phyloP scores from a whole-genome alignment of 2,797 vertebrate species.

The Cebuella pygmaea region DNA sequence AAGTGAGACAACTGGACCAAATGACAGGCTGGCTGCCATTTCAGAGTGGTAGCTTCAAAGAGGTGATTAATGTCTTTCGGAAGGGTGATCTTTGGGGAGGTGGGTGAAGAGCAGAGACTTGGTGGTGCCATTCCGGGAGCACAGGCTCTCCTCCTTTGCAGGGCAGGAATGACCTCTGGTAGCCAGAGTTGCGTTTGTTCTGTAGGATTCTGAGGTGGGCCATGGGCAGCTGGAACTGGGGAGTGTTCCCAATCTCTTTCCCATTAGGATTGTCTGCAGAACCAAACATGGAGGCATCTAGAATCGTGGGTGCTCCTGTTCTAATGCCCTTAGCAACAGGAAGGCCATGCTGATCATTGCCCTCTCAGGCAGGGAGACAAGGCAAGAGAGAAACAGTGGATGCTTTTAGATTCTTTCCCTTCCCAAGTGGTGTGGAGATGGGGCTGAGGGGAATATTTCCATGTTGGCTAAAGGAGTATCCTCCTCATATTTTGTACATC shows the following conservation, averaged over 20 bases:
- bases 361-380: neutral
- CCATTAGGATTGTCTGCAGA: neutral
- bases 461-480: constrained; percentile 65
- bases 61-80: neutral
- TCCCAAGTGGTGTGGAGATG: constrained; percentile 21
- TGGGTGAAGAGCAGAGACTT: neutral
- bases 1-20: neutral
- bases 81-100: neutral
- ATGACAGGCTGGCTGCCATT: neutral
- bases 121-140: neutral
- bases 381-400: neutral
- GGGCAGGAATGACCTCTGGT: too few relatives aligned
- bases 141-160: neutral
- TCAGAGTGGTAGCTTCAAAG: neutral
- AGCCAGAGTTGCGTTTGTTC: neutral
- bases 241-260: neutral
- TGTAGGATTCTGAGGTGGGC: neutral
- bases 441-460: constrained; percentile 52
- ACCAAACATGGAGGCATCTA: neutral
- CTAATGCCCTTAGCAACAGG: accelerated
- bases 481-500: constrained; percentile 63
- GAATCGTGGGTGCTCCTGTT: neutral
- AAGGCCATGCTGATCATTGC: neutral
- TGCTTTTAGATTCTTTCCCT: neutral
- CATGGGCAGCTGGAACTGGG: neutral